Percentiles rank a stretch among this genome's conserved stretches.
Conservation (phyloP, 2,113 vertebrate species). For the Caranx melampygus region DNA sequence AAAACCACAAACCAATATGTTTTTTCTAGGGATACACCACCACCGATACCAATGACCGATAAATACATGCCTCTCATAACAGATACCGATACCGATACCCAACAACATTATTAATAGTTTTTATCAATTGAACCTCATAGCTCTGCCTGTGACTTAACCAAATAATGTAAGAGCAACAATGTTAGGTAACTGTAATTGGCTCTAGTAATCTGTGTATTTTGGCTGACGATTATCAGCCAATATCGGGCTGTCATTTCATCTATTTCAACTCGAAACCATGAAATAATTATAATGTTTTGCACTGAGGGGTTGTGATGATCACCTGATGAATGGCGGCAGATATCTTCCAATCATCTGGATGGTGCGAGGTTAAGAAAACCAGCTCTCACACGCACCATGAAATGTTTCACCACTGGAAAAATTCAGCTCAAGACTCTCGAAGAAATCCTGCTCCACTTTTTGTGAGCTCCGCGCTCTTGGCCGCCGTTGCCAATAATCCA, state of each 20-base stretch:
- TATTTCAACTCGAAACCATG: not conserved
- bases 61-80: too few relatives aligned
- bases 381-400: too few relatives aligned
- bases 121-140: too few relatives aligned
- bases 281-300: not conserved
- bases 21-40: too few relatives aligned
- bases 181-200: too few relatives aligned
- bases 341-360: not conserved
- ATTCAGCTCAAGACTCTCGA: not conserved
- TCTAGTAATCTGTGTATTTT: too few relatives aligned
- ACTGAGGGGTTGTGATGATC: not conserved
- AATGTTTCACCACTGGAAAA: not conserved
- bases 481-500: not conserved
- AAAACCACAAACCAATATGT: too few relatives aligned
- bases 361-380: not conserved
- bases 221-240: not conserved
- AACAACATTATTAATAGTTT: too few relatives aligned
- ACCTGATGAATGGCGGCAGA: not conserved
- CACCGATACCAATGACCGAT: too few relatives aligned
- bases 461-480: not conserved
- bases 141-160: too few relatives aligned
- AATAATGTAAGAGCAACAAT: too few relatives aligned
- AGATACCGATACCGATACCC: too few relatives aligned
- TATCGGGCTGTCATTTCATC: not conserved
- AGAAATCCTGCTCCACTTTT: constrained; percentile 8